These are phyloP conservation scores for Tholera decimalis DNA, from an alignment of 2,888 invertebrate species.

Conservation along the genomic window DNA sequence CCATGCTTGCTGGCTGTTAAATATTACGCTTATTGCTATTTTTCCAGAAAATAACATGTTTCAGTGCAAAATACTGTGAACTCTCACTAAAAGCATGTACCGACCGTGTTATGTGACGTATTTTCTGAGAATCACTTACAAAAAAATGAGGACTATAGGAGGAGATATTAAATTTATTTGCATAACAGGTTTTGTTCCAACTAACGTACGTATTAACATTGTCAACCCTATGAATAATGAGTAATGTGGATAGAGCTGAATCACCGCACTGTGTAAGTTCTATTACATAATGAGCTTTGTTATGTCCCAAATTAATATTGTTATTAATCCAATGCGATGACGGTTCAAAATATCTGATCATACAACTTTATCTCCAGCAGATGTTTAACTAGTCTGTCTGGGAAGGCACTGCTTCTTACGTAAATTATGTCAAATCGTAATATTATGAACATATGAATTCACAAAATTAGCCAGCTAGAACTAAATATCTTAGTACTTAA, in stretches of 20 bases:
- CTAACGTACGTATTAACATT: not conserved
- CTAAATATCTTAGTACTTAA: not conserved
- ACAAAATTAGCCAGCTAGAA: not conserved
- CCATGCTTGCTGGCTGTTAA: not conserved
- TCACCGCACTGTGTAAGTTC: conserved; percentile 68
- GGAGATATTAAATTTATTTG: not conserved
- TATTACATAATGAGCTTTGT: conserved; percentile 73
- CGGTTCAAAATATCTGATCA: conserved; percentile 42
- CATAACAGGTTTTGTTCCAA: not conserved
- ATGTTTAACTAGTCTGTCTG: conserved; percentile 17
- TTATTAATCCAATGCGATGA: conserved; percentile 62
- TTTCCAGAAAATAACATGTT: not conserved
- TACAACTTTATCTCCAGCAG: conserved; percentile 26
- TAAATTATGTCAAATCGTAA: conserved; percentile 19
- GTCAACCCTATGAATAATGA: conserved; percentile 48
- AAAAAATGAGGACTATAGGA: not conserved
- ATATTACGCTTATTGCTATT: not conserved
- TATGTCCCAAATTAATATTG: conserved; percentile 73
- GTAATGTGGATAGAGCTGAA: conserved; percentile 69
- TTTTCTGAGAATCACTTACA: not conserved
- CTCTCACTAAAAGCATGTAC: no score
- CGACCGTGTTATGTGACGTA: no score
- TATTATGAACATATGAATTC: not conserved
- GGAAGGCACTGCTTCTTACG: conserved; percentile 5
- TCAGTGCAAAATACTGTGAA: not conserved